Evolutionary conservation across 2,113 vertebrate species (phyloP).

Genomic region (Nesospiza acunhae): DNA sequence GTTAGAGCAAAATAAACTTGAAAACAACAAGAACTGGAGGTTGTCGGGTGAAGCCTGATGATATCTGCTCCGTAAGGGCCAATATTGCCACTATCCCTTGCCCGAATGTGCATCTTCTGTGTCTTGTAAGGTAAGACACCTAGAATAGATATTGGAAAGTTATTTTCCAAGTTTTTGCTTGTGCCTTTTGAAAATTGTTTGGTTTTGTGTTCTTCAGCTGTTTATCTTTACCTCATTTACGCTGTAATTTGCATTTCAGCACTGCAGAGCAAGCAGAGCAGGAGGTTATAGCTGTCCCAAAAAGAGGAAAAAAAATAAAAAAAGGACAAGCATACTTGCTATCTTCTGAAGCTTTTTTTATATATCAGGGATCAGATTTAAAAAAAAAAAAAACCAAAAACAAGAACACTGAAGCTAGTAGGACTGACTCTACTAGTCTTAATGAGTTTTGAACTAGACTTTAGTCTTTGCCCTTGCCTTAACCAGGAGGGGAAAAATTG

Average conservation of each 20-base stretch:
- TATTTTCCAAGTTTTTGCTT: background rate
- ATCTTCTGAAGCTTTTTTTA: background rate
- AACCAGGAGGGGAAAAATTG: background rate
- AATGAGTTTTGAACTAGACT: background rate
- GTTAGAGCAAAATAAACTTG: background rate
- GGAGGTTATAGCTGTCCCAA: background rate
- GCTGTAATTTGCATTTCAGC: background rate
- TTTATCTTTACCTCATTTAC: background rate
- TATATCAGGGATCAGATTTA: background rate
- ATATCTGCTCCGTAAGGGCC: fast-evolving
- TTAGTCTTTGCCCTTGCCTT: background rate
- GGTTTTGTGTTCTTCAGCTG: background rate
- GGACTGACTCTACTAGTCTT: background rate
- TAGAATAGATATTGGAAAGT: fast-evolving
- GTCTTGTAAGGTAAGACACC: background rate
- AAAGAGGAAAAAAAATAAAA: fast-evolving
- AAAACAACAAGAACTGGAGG: background rate
- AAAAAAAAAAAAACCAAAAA: too few species aligned
- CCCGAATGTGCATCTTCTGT: background rate
- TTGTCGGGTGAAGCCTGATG: background rate
- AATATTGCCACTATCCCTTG: background rate
- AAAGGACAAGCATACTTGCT: background rate
- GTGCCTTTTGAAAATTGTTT: background rate
- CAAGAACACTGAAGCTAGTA: background rate
- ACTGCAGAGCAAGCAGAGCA: background rate